A percentile compares a stretch with the other conserved stretches of the same genome.
Evolutionary conservation across 2,113 vertebrate species (phyloP).

Genomic region (Leptobrachium ailaonicum): DNA sequence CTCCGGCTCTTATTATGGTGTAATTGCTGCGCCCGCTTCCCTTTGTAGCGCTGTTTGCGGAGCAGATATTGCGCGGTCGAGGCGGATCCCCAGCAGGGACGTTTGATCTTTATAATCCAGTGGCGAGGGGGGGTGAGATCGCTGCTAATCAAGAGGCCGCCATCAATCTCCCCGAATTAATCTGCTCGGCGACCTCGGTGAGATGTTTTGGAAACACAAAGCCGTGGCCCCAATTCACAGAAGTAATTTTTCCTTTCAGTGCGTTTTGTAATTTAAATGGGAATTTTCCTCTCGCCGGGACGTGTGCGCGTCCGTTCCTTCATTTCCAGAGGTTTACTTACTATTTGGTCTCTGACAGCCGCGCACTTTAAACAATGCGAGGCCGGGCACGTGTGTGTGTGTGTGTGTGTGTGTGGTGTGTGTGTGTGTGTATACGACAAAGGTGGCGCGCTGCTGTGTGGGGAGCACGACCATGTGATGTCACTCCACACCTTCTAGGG

Average conservation of each 20-base stretch:
- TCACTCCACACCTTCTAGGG: too few relatives aligned
- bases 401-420: too few relatives aligned
- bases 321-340: conserved; percentile 69
- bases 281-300: conserved; percentile 64
- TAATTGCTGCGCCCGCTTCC: too few relatives aligned
- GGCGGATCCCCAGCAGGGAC: neutral
- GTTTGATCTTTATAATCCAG: conserved; percentile 25
- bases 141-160: conserved; percentile 52
- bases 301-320: neutral
- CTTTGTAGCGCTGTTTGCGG: too few relatives aligned
- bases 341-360: conserved; percentile 58
- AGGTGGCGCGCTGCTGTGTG: too few relatives aligned
- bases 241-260: conserved; percentile 68
- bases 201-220: conserved; percentile 63
- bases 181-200: conserved; percentile 59
- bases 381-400: too few relatives aligned
- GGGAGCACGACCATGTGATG: too few relatives aligned
- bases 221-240: conserved; percentile 64
- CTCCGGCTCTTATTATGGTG: too few relatives aligned
- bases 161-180: conserved; percentile 66
- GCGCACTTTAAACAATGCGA: too few relatives aligned
- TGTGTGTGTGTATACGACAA: too few relatives aligned
- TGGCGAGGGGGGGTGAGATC: neutral
- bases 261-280: conserved; percentile 65
- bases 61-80: neutral